These are phyloP conservation scores for Pentalonia nigronervosa DNA, from an alignment of 1,140 invertebrate genomes.

Conservation along the genomic window DNA sequence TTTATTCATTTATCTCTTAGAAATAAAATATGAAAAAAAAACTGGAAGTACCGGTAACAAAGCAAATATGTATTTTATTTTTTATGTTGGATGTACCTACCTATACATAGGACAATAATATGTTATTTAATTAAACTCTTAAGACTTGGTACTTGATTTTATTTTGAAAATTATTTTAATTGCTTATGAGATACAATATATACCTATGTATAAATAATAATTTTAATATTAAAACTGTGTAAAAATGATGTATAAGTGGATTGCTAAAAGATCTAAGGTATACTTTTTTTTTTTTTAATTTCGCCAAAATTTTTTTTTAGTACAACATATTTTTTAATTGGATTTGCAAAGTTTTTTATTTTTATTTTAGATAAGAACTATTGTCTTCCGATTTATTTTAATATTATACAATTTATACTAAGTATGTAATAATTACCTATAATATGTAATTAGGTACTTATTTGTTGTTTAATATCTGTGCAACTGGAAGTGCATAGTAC, in stretches of 20 bases:
- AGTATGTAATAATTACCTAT: no score
- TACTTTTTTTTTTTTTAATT: neutral
- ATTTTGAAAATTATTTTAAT: neutral
- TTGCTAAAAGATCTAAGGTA: neutral
- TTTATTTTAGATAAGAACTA: neutral
- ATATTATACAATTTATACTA: neutral
- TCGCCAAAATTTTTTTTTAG: neutral
- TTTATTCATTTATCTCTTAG: no score
- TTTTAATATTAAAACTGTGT: neutral
- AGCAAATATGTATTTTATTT: neutral
- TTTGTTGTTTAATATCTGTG: no score
- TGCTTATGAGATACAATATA: neutral
- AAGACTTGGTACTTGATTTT: neutral
- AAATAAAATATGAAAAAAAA: no score
- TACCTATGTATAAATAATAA: no score
- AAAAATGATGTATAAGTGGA: neutral
- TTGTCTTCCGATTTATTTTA: neutral
- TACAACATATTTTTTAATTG: neutral
- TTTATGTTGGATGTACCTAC: neutral
- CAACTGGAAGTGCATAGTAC: no score
- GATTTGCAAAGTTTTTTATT: neutral
- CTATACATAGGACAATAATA: neutral
- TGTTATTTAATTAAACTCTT: neutral
- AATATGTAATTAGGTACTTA: no score
- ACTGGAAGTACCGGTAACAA: no score